These are phyloP conservation scores for Trichechus manatus DNA, from an alignment of 2,113 vertebrate species.

Conservation along the genomic window DNA sequence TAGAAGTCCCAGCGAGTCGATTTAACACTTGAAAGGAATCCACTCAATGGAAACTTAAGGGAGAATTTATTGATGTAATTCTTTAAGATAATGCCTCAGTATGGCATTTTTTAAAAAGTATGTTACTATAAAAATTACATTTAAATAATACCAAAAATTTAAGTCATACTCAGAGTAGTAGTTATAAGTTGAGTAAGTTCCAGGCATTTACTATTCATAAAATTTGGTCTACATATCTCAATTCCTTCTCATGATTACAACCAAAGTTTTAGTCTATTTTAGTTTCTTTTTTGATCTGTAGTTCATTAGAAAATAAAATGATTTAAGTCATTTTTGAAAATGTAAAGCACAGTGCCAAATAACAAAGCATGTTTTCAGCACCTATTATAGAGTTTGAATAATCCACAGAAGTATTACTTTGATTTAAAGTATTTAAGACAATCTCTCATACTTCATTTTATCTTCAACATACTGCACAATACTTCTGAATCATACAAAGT, in stretches of 20 bases:
- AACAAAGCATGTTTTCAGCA: neutral
- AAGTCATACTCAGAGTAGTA: neutral
- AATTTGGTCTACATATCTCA: neutral
- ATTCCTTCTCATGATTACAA: neutral
- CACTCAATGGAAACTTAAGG: neutral
- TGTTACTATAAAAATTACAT: neutral
- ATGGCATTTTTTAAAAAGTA: neutral
- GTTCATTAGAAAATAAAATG: neutral
- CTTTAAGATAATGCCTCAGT: neutral
- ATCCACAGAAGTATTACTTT: neutral
- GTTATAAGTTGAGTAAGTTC: constrained; percentile 6
- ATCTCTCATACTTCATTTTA: neutral
- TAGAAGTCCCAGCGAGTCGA: neutral
- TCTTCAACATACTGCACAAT: neutral
- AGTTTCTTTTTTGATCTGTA: neutral
- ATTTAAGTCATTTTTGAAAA: constrained; percentile 40
- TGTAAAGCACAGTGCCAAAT: neutral
- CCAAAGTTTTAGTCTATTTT: neutral
- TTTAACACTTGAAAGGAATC: neutral
- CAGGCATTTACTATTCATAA: neutral
- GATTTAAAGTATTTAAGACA: neutral
- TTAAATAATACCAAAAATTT: neutral
- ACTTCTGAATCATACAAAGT: neutral
- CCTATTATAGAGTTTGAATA: neutral
- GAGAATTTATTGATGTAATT: neutral